phyloP scores from a whole-genome alignment of 1,140 invertebrate species.

The Pogonomyrmex californicus region DNA sequence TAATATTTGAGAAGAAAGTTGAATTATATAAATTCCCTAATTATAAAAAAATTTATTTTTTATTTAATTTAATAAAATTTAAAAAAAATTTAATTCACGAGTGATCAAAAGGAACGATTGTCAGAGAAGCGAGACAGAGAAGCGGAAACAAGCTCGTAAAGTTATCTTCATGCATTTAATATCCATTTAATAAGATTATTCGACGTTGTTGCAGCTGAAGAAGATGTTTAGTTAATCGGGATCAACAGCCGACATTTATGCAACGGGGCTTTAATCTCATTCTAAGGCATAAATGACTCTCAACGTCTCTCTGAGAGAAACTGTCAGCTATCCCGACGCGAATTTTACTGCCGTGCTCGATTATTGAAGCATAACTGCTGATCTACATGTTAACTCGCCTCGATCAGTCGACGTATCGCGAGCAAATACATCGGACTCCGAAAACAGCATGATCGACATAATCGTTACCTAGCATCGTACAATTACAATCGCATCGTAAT shows the following conservation, averaged over 20 bases:
- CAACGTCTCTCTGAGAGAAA: slow-evolving; percentile 21
- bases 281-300: slow-evolving; percentile 4
- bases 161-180: background rate
- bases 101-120: too few species aligned
- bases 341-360: slow-evolving; percentile 51
- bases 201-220: background rate
- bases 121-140: too few species aligned
- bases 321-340: background rate
- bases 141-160: too few species aligned
- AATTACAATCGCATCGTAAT: background rate
- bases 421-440: background rate
- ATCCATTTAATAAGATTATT: background rate
- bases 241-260: background rate
- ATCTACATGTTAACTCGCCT: slow-evolving; percentile 50
- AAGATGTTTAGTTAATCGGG: slow-evolving; percentile 2
- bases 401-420: slow-evolving; percentile 48
- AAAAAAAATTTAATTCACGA: too few species aligned
- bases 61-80: background rate
- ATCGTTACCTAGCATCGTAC: background rate
- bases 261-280: slow-evolving; percentile 13
- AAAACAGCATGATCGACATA: slow-evolving; percentile 15
- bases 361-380: slow-evolving; percentile 50
- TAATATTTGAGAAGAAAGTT: slow-evolving; percentile 24
- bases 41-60: background rate
- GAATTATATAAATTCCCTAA: background rate